Evolutionary conservation across 2,113 vertebrate species (phyloP).

Genomic region (Dissostichus mawsoni): DNA sequence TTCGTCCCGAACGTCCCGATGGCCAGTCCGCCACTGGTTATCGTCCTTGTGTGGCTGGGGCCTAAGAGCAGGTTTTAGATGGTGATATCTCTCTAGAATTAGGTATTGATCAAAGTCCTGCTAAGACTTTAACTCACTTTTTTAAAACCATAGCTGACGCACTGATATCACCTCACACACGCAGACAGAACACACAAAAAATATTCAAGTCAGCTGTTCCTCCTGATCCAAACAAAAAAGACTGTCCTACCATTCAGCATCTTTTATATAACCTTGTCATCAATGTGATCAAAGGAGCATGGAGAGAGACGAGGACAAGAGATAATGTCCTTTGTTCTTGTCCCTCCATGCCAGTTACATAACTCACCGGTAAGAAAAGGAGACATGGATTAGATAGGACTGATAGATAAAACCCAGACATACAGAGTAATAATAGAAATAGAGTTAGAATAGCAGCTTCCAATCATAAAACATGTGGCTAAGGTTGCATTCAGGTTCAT

Average conservation of each 20-base stretch:
- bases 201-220: not conserved
- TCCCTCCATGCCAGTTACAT: slow-evolving; percentile 31
- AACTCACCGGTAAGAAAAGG: slow-evolving; percentile 2
- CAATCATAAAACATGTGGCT: not conserved
- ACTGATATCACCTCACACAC: not conserved
- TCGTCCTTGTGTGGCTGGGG: not conserved
- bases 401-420: not conserved
- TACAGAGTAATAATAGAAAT: not conserved
- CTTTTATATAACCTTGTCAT: slow-evolving; percentile 41
- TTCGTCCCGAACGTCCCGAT: too few species aligned
- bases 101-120: slow-evolving; percentile 10
- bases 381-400: not conserved
- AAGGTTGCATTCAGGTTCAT: not conserved
- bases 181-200: slow-evolving; percentile 2
- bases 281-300: slow-evolving; percentile 14
- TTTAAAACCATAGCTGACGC: slow-evolving; percentile 8
- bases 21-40: too few species aligned
- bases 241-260: slow-evolving; percentile 12
- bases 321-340: slow-evolving; percentile 26
- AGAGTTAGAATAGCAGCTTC: not conserved
- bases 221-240: slow-evolving; percentile 29
- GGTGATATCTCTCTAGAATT: slow-evolving; percentile 21
- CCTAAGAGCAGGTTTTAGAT: not conserved
- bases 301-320: slow-evolving; percentile 1
- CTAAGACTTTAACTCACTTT: slow-evolving; percentile 1